Evolutionary conservation across 2,113 vertebrate species (phyloP), one percentile per base, ranked within the genome.

Genomic region (Antechinus stuartii): DNA sequence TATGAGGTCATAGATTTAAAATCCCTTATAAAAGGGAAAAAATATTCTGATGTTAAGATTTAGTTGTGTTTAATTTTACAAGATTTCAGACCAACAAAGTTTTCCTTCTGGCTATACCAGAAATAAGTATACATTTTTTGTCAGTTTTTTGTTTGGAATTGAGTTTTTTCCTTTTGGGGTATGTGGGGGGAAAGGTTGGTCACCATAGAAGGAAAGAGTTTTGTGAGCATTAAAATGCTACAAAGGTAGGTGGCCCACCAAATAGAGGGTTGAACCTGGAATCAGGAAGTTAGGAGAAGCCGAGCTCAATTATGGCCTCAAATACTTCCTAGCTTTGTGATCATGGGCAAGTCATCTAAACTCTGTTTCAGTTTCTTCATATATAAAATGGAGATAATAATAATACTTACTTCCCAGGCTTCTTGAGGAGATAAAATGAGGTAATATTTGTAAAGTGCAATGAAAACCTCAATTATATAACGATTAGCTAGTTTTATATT

Each of bases 81-180:
- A 50, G 50, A 95, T 8, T 30, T 97, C 35, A 57, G 23, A 49
- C 95, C 22, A 95, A 54, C 27, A 55, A 61, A 1, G n/a, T 53
- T 91, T 84, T 89, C 92, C 91, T 49, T 49, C 49, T 91, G 68
- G 68, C n/a, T 8, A 42, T 23, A 84, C 35, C 68, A 84, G 68
- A 84, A n/a, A 84, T 23, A 84, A 84, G n/a, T 8, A 84, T 42
- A 84, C 6, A 8, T 76, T 76, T 76, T 26, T 23, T 24, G 55
- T 61, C 30, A 11, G 12, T 11, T 25, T 30, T 30, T 61, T 30
- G 57, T 27, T 68, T 68, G 50, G 9, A 1, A 52, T 52, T 52
- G 50, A 11, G 50, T 52, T 52, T 52, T 52, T 52, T 52, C 50
- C 50, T 52, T 52, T 49, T 49, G 49, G 49, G 49, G 49, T 7